Evolutionary conservation across 2,797 vertebrate species (phyloP).

Genomic region (Hipposideros larvatus): DNA sequence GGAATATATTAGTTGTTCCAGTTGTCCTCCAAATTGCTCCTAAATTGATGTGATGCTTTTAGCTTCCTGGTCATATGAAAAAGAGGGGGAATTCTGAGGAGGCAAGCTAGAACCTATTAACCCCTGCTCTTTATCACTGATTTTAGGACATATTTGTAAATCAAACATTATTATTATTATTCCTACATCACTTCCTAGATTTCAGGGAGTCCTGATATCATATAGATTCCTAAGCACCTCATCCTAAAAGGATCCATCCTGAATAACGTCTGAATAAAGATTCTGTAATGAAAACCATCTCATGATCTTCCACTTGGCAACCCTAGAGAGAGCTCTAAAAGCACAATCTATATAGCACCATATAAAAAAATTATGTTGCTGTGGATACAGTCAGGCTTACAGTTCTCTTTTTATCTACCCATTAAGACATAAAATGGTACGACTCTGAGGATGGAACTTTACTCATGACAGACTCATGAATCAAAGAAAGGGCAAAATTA

Average conservation of each 20-base stretch:
- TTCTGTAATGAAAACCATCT: conserved; percentile 71
- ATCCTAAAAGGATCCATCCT: conserved; percentile 5
- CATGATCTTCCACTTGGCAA: conserved; percentile 27
- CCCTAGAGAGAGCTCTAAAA: conserved; percentile 21
- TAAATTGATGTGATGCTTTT: neutral
- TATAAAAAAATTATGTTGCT: neutral
- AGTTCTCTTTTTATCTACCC: conserved; percentile 56
- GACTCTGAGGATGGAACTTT: neutral
- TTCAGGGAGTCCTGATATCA: conserved; percentile 67
- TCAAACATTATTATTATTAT: neutral
- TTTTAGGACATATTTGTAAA: conserved; percentile 7
- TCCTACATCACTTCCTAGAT: neutral
- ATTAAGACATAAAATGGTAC: conserved; percentile 40
- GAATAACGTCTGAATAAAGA: neutral
- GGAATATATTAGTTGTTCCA: neutral
- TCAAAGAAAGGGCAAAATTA: conserved; percentile 58
- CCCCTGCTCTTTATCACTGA: neutral
- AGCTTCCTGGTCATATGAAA: neutral
- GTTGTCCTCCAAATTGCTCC: neutral
- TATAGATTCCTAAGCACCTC: conserved; percentile 45
- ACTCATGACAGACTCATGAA: conserved; percentile 66
- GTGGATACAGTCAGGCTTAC: neutral
- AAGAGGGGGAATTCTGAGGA: neutral
- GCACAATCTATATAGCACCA: neutral
- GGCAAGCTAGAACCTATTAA: neutral